These are phyloP conservation scores for Myotis myotis DNA, from an alignment of 2,797 vertebrate species.

Conservation along the genomic window DNA sequence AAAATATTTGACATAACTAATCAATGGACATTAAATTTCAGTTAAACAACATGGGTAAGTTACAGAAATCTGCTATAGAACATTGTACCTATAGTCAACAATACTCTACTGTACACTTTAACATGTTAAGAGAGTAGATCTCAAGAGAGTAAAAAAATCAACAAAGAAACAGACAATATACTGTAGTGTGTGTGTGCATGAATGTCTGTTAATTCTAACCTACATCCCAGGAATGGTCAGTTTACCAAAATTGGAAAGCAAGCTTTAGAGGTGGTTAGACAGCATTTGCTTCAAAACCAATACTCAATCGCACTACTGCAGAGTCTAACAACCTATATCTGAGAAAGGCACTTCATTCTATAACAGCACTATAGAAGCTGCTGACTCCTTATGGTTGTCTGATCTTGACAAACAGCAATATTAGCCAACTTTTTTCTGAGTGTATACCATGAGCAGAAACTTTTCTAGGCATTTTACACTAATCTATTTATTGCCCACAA, in stretches of 20 bases:
- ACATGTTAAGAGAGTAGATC: background rate
- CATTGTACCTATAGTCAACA: background rate
- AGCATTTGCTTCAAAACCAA: background rate
- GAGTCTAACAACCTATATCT: background rate
- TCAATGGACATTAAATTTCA: background rate
- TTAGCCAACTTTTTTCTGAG: background rate
- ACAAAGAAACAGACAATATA: background rate
- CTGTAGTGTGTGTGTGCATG: no score
- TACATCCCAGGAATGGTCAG: background rate
- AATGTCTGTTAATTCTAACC: background rate
- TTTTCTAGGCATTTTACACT: background rate
- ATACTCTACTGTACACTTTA: background rate
- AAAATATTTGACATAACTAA: background rate
- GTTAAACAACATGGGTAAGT: background rate
- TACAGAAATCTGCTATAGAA: background rate
- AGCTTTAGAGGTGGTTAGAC: background rate
- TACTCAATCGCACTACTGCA: background rate
- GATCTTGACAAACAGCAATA: background rate
- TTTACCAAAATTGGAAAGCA: background rate
- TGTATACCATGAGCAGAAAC: background rate
- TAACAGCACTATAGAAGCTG: background rate
- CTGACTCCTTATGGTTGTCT: background rate
- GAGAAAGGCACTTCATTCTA: background rate
- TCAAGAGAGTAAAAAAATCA: background rate
- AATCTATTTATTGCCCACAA: background rate